Evolutionary conservation across 37 sponge, comb jelly and placozoan species (phyloP).

Genomic region (Diacarnus erythraeanus): DNA sequence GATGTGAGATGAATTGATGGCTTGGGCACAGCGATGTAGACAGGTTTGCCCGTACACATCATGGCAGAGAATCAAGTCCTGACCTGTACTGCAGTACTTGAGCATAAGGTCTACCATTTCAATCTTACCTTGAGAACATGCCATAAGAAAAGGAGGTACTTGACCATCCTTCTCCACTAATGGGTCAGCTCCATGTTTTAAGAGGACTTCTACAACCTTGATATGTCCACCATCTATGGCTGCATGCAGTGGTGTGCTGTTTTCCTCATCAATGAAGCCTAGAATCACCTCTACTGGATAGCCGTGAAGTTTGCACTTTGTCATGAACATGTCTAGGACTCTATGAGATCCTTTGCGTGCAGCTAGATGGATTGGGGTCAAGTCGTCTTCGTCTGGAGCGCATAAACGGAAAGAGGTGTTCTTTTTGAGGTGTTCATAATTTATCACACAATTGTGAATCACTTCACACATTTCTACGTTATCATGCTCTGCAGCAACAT

Average conservation of each 20-base stretch:
- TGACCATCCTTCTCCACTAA: constrained; percentile 41
- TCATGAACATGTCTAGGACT: constrained; percentile 61
- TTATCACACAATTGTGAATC: constrained; percentile 13
- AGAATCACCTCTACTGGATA: constrained; percentile 64
- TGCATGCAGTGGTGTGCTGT: constrained; percentile 85
- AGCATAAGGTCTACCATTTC: constrained; percentile 59
- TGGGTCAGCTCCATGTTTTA: constrained; percentile 67
- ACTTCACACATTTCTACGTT: constrained; percentile 45
- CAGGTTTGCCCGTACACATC: constrained; percentile 43
- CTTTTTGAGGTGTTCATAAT: neutral
- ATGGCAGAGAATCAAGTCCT: constrained; percentile 15
- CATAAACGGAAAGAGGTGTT: constrained; percentile 55
- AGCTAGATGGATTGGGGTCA: constrained; percentile 71
- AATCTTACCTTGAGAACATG: constrained; percentile 66
- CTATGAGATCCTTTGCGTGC: constrained; percentile 67
- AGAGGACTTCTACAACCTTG: constrained; percentile 72
- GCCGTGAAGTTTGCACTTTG: constrained; percentile 33
- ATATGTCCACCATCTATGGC: constrained; percentile 81
- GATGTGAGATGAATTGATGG: constrained; percentile 29
- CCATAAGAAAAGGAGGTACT: constrained; percentile 68
- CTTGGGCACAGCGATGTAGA: constrained; percentile 49
- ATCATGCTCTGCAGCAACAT: constrained; percentile 71
- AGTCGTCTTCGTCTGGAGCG: constrained; percentile 64
- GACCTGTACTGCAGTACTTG: neutral
- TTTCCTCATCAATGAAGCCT: constrained; percentile 73